Conservation (phyloP, 2,888 invertebrate species). For the Odontomyia ornata region DNA sequence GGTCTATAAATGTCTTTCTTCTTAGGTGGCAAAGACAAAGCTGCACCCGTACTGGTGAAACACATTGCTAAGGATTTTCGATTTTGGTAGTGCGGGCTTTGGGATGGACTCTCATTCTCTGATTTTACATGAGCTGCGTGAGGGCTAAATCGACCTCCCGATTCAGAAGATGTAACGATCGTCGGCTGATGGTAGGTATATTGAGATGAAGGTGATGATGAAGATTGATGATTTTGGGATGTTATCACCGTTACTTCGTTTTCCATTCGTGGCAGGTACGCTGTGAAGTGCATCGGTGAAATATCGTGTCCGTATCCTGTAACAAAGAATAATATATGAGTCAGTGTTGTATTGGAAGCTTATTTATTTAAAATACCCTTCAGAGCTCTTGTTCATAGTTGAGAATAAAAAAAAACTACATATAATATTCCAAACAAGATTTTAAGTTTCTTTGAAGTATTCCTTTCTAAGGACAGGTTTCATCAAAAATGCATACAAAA, state of each 20-base stretch:
- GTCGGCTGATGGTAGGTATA: constrained; percentile 57
- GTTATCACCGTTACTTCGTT: constrained; percentile 69
- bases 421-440: too few species aligned
- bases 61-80: constrained; percentile 83
- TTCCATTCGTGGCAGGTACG: constrained; percentile 73
- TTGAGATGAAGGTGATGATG: constrained; percentile 58
- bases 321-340: constrained; percentile 42
- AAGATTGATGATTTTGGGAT: constrained; percentile 61
- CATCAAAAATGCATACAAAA: too few species aligned
- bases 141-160: constrained; percentile 58
- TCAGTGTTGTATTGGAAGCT: too few species aligned
- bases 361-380: too few species aligned
- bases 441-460: too few species aligned
- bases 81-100: constrained; percentile 49
- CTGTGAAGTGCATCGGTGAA: constrained; percentile 79
- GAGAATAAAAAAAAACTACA: too few species aligned
- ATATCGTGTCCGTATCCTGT: constrained; percentile 82
- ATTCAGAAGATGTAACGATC: constrained; percentile 63
- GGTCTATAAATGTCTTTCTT: constrained; percentile 92
- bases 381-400: too few species aligned
- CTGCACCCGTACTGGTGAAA: constrained; percentile 85
- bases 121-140: constrained; percentile 61
- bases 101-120: constrained; percentile 53
- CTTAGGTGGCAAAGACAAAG: constrained; percentile 84
- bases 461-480: too few species aligned